Conservation (phyloP, 1,140 invertebrate species). For the Brachionus plicatilis region DNA sequence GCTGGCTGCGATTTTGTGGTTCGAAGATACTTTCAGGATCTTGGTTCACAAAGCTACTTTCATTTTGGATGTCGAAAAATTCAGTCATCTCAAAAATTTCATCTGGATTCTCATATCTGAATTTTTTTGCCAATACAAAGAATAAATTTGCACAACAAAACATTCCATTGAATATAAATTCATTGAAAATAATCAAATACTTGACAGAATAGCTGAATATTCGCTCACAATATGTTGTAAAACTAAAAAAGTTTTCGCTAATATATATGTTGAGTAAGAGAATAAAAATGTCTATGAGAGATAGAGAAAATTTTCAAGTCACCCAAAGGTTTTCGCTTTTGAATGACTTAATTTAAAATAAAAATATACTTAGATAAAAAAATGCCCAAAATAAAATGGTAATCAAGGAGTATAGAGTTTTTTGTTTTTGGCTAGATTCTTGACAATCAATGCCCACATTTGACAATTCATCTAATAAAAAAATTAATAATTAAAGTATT, state of each 20-base stretch:
- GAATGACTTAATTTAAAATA: neutral
- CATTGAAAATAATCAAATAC: neutral
- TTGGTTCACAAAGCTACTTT: neutral
- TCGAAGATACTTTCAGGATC: neutral
- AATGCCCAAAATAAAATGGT: neutral
- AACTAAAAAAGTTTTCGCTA: neutral
- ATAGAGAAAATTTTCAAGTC: neutral
- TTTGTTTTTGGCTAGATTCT: neutral
- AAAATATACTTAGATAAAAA: neutral
- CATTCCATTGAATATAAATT: neutral
- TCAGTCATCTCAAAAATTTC: neutral
- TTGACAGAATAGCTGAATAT: neutral
- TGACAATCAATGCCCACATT: neutral
- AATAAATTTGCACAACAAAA: neutral
- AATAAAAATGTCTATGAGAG: neutral
- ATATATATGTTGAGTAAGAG: neutral
- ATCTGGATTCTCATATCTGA: neutral
- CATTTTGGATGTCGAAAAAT: neutral
- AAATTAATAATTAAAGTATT: no score
- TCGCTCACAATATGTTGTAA: neutral
- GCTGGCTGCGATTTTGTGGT: neutral
- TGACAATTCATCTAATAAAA: neutral
- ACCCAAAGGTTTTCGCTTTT: neutral
- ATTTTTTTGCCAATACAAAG: neutral
- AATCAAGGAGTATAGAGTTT: neutral